phyloP scores from a whole-genome alignment of 2,113 vertebrate species.

The Sula dactylatra region DNA sequence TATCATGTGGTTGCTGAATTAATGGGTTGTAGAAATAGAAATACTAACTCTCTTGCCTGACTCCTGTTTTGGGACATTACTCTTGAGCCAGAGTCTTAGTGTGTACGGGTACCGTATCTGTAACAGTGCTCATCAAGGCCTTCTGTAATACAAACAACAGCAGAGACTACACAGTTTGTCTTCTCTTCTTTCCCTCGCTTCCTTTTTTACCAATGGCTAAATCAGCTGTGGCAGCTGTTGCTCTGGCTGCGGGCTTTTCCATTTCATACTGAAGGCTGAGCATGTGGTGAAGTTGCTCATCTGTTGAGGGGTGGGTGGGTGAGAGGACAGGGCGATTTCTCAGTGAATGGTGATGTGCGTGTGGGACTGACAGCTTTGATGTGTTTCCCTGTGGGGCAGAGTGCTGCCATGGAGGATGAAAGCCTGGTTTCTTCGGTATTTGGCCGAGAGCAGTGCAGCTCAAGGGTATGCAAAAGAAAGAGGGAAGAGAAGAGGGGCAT shows the following conservation, averaged over 20 bases:
- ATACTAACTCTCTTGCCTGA: neutral
- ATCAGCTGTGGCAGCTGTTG: neutral
- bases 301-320: neutral
- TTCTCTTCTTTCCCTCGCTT: neutral
- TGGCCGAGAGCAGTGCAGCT: neutral
- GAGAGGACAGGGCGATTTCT: neutral
- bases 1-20: neutral
- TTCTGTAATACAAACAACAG: neutral
- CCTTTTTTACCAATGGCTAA: neutral
- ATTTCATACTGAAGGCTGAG: neutral
- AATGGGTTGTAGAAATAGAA: neutral
- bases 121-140: neutral
- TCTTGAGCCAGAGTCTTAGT: neutral
- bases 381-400: neutral
- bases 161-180: neutral
- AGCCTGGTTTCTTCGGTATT: neutral
- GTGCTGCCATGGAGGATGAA: neutral
- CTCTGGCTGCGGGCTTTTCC: conserved; percentile 10
- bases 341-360: neutral
- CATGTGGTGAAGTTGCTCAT: neutral
- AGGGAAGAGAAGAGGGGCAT: neutral
- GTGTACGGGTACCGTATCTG: neutral
- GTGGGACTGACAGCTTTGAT: neutral
- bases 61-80: neutral
- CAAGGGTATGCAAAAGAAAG: neutral